Conservation (phyloP, 1,140 invertebrate species). For the Calycopis cecrops region DNA sequence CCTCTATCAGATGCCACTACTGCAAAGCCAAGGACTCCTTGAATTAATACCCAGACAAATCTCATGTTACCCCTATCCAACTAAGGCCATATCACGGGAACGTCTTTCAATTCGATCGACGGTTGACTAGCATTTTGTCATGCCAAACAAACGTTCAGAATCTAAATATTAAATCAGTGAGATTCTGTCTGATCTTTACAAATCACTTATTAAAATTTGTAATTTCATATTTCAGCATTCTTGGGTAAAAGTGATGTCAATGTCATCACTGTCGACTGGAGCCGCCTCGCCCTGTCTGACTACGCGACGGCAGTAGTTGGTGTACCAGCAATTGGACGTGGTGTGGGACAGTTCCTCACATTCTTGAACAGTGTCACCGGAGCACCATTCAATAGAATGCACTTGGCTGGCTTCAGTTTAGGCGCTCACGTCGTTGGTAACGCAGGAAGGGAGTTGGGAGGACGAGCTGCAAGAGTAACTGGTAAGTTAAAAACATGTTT, state of each 20-base stretch:
- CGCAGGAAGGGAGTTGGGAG: constrained; percentile 66
- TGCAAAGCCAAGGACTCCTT: no score
- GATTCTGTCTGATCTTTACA: no score
- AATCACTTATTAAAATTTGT: no score
- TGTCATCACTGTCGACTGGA: constrained; percentile 42
- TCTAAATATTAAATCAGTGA: no score
- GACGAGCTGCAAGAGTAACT: constrained; percentile 41
- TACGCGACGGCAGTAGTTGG: constrained; percentile 40
- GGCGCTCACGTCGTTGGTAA: constrained; percentile 94
- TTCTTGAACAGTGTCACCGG: constrained; percentile 39
- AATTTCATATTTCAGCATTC: constrained; percentile 26
- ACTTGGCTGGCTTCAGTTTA: constrained; percentile 91
- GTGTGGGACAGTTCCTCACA: constrained; percentile 28
- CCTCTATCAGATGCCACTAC: no score
- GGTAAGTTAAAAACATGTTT: constrained; percentile 26
- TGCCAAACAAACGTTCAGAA: no score
- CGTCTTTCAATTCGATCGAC: no score
- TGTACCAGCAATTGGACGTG: constrained; percentile 62
- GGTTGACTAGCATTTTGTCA: no score
- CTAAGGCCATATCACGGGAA: no score
- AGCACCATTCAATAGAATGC: constrained; percentile 74
- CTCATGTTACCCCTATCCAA: no score
- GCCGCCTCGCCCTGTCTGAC: constrained; percentile 27
- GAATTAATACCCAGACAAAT: no score
- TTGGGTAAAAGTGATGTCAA: constrained; percentile 36